Conservation (phyloP, 2,113 vertebrate genomes). For the Oostethus manadensis region DNA sequence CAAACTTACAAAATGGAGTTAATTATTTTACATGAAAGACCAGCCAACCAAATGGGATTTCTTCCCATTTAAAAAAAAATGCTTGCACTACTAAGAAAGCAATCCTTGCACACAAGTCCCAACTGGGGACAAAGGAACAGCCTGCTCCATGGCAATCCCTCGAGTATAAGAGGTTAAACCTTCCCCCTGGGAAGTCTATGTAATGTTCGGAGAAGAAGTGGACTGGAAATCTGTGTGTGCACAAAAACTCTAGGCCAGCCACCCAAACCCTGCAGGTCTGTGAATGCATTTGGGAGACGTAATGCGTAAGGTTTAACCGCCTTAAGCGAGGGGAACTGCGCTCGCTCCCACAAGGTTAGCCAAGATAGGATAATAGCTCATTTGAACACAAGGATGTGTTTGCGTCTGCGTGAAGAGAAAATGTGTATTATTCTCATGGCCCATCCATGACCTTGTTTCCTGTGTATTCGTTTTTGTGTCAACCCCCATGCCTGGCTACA, state of each 20-base stretch:
- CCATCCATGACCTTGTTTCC: slow-evolving; percentile 52
- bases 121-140: neutral
- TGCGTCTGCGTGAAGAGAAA: slow-evolving; percentile 22
- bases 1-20: too few species aligned
- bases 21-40: slow-evolving; percentile 5
- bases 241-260: slow-evolving; percentile 14
- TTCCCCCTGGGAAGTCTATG: slow-evolving; percentile 3
- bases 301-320: slow-evolving; percentile 22
- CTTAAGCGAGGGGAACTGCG: slow-evolving; percentile 20
- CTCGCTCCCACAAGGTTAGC: slow-evolving; percentile 31
- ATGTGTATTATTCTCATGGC: slow-evolving; percentile 38
- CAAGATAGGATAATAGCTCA: slow-evolving; percentile 18
- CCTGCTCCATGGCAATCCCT: slow-evolving; percentile 7
- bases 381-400: slow-evolving; percentile 20
- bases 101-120: neutral
- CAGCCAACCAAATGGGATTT: slow-evolving; percentile 5
- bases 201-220: slow-evolving; percentile 4
- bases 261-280: slow-evolving; percentile 19
- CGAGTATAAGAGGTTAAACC: slow-evolving; percentile 1
- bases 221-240: slow-evolving; percentile 3
- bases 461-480: slow-evolving; percentile 47
- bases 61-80: too few species aligned
- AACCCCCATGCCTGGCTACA: slow-evolving; percentile 36
- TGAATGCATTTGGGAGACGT: slow-evolving; percentile 21
- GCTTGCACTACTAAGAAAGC: neutral